Base-by-base conservation (phyloP, 2,113 vertebrate species). In the Siniperca knerii region DNA sequence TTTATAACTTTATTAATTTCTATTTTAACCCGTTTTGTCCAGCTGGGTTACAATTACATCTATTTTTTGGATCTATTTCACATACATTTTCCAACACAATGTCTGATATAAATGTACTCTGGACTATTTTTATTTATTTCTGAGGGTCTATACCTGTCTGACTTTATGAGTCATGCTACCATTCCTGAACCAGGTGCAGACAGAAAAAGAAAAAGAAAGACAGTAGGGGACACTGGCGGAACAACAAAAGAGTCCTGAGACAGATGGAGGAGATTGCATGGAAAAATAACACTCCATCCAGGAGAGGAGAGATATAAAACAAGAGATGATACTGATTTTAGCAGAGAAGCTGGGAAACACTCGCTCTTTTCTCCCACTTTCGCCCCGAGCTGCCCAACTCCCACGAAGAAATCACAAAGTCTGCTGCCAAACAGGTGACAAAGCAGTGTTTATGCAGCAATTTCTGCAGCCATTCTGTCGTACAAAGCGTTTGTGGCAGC, bases 151-250 rank as follows among this genome's bases (percentile, higher is more conserved):
- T 64, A 54, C 61, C 52, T 44, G 44, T 78, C 64, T 85, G 77
- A 8, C 61, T 87, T 79, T 69, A 82, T 90, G 87, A 92, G 73
- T 92, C 90, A 89, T 67, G 13, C 52, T 71, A 61, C 66, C 0
- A 21, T 25, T 77, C 29, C 50, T 80, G 7, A 50, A 54, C 12
- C 60, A 48, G 74, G 66, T 75, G 61, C 75, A 79, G 48, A 72
- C 12, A 54, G 48, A 74, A 37, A 74, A n/a, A 46, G 54, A 44
- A n/a, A 65, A 42, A 16, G 55, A 52, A 67, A 69, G 42, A 52
- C 2, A 18, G 66, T 3, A 66, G 69, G 62, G 37, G 62, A 48
- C 25, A 75, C 6, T n/a, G 50, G 35, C 12, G 25, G 62, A 73
- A 50, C 70, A 54, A 42, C 1, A 42, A 35, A 21, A 87, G 57